Conservation (phyloP, 2,113 vertebrate genomes). For the Strix uralensis region DNA sequence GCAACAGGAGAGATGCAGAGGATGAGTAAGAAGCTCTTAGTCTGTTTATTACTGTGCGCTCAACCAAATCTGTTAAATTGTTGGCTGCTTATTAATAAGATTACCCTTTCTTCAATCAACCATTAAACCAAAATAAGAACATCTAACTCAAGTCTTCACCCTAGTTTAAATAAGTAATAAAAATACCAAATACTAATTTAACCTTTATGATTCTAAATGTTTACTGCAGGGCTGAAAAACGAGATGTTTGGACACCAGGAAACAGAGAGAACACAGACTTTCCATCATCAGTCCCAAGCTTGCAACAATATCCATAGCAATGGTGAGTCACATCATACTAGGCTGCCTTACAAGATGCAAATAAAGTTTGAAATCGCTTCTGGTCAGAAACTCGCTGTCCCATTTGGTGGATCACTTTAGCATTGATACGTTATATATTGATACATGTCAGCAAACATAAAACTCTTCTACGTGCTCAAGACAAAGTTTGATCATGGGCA, state of each 20-base stretch:
- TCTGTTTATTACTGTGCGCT: rapidly evolving
- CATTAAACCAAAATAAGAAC: background rate
- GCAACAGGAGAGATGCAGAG: background rate
- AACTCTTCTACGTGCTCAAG: background rate
- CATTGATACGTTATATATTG: background rate
- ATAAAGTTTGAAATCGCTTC: background rate
- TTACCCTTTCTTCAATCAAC: background rate
- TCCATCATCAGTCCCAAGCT: background rate
- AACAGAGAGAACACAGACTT: background rate
- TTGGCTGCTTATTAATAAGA: background rate
- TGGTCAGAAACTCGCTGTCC: background rate
- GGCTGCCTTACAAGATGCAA: background rate
- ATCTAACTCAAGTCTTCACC: background rate
- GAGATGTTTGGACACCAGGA: background rate
- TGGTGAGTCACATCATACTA: background rate
- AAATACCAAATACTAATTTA: background rate
- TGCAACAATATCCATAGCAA: background rate
- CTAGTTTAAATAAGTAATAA: background rate
- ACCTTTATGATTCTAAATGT: background rate
- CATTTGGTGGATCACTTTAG: background rate
- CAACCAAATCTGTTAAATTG: background rate
- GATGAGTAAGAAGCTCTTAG: no score
- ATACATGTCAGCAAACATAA: background rate
- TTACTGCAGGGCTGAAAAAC: background rate
- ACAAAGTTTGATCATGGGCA: background rate